Evolutionary conservation across 2,888 invertebrate genomes (phyloP).

Genomic region (Drosophila cognata): DNA sequence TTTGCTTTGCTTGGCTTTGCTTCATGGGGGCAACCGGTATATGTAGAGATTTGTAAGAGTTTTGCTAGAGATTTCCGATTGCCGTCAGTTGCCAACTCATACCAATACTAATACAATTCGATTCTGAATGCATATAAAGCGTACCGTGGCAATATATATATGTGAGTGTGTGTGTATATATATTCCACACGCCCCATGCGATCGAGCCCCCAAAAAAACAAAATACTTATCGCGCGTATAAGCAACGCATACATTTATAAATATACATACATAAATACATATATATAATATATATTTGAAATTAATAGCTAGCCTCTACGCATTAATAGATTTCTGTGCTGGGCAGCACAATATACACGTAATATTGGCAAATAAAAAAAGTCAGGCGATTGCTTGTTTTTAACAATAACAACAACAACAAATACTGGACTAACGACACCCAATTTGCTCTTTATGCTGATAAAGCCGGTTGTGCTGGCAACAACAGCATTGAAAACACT

Average conservation of each 20-base stretch:
- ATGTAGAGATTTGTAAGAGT: background rate
- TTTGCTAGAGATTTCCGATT: constrained; percentile 39
- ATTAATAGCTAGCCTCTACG: constrained; percentile 4
- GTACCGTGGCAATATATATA: constrained; percentile 47
- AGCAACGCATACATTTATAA: constrained; percentile 24
- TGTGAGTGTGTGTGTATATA: background rate
- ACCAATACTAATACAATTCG: background rate
- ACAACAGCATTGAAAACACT: constrained; percentile 18
- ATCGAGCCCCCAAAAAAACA: constrained; percentile 71
- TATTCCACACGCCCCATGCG: constrained; percentile 34
- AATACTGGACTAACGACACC: background rate
- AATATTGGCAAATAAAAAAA: constrained; percentile 25
- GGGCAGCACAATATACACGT: constrained; percentile 6
- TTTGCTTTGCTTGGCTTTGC: constrained; percentile 2
- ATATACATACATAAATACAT: background rate
- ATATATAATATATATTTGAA: background rate
- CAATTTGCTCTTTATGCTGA: constrained; percentile 15
- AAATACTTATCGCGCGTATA: constrained; percentile 65
- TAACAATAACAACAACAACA: background rate
- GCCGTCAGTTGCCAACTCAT: constrained; percentile 64
- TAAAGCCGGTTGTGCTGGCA: constrained; percentile 49
- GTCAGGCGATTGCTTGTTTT: constrained; percentile 55
- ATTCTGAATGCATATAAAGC: constrained; percentile 11
- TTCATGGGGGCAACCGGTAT: constrained; percentile 52
- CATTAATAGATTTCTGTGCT: constrained; percentile 54